Evolutionary conservation across 1,140 invertebrate genomes (phyloP), one percentile per base, ranked within the genome.

Genomic region (Eueides isabella): DNA sequence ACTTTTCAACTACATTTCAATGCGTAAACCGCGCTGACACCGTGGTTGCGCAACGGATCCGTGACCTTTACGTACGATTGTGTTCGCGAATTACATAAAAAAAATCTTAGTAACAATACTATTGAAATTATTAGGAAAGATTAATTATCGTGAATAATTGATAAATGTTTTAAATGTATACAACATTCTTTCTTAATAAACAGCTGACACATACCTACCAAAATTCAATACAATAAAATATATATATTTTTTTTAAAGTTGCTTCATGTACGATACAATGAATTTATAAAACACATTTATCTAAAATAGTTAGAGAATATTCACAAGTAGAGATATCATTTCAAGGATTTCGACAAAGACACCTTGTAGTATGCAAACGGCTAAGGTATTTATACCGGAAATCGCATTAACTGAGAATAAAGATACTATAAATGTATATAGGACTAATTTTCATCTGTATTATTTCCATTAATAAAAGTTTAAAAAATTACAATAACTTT

Each of bases 1-100:
- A 76, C 74, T 76, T 76, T 75, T 72, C 70, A 69, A 76, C 74
- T 68, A 72, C 70, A 68, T 76, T 65, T 64, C 48, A 33, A 69
- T 16, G 44, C 71, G 71, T 55, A 67, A 67, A 35, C 63, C 55
- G 14, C 66, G 38, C 66, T 44, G 71, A 72, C 71, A 31, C 62
- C 19, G 71, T 38, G 41, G 63, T 72, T 72, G 63, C 65, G 71
- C 62, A 72, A 72, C 65, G 30, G 28, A 72, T 35, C 55, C 71
- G 63, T 72, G 71, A 72, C 71, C 71, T 72, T 72, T 72, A 66
- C 35, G 38, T 65, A 48, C 38, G 61, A 44, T 48, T 63, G 26
- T 41, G 26, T 41, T 67, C 30, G 33, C 5, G 61, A 31, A 72
- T 72, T 67, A 72, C 71, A 67, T 72, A 66, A 72, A 55, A 66